Conservation (phyloP, 2,888 invertebrate genomes). For the Perizoma affinitatum region DNA sequence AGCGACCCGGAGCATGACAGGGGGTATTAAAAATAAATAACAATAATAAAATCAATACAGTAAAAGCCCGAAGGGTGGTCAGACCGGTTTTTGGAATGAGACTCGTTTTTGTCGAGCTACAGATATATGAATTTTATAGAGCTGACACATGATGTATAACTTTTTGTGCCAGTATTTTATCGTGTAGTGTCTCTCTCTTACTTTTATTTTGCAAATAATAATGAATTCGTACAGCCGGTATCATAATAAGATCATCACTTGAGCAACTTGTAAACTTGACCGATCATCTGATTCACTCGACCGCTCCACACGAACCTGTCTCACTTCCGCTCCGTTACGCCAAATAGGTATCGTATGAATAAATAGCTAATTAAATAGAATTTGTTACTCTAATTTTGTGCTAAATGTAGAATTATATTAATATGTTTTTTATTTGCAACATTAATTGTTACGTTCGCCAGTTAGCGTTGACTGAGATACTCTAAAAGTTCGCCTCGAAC, state of each 20-base stretch:
- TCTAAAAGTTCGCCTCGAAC: no score
- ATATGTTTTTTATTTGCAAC: no score
- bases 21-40: slow-evolving; percentile 43
- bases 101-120: slow-evolving; percentile 22
- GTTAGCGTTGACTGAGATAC: no score
- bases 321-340: slow-evolving; percentile 56
- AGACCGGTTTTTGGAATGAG: slow-evolving; percentile 38
- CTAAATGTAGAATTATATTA: no score
- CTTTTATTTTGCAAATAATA: no score
- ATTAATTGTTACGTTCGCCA: no score
- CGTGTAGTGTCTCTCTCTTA: no score
- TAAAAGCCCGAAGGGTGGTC: slow-evolving; percentile 43
- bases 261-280: slow-evolving; percentile 51
- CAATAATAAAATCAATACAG: slow-evolving; percentile 50
- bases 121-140: slow-evolving; percentile 29
- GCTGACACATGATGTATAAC: slow-evolving; percentile 1
- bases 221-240: not conserved
- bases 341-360: slow-evolving; percentile 51
- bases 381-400: slow-evolving; percentile 20
- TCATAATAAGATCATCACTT: slow-evolving; percentile 34
- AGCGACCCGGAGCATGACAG: slow-evolving; percentile 26
- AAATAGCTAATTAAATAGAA: slow-evolving; percentile 44
- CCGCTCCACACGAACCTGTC: slow-evolving; percentile 47
- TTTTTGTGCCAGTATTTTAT: no score
- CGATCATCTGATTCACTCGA: slow-evolving; percentile 51